Conservation (phyloP, 2,797 vertebrate species). For the Buphagus erythrorhynchus region DNA sequence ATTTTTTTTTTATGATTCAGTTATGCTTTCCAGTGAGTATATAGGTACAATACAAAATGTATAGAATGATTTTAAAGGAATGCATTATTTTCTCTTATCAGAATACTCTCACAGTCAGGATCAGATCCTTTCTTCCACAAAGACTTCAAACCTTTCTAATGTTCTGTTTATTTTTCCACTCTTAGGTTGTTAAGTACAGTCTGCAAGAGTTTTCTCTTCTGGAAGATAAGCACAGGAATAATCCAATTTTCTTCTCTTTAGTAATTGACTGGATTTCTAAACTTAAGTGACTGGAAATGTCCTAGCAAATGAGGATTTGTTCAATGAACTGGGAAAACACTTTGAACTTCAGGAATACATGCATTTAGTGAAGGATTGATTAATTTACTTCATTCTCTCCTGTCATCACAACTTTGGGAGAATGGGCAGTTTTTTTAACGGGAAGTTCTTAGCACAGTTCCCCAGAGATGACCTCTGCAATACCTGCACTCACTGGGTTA, state of each 20-base stretch:
- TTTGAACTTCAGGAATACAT: neutral
- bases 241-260: neutral
- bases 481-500: neutral
- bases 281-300: neutral
- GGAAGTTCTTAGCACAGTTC: neutral
- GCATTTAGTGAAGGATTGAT: neutral
- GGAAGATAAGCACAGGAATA: neutral
- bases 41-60: neutral
- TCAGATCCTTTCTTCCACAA: neutral
- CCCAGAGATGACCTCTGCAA: neutral
- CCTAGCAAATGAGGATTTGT: neutral
- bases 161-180: neutral
- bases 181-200: neutral
- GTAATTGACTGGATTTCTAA: neutral
- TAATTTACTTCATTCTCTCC: neutral
- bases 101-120: neutral
- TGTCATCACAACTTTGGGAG: neutral
- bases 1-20: neutral
- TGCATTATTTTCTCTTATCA: neutral
- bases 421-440: neutral
- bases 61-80: neutral
- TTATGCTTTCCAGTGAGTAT: neutral
- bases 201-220: neutral
- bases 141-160: neutral
- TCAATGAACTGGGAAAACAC: neutral